Conservation (phyloP, 2,888 invertebrate species). For the Lucinisca nassula region DNA sequence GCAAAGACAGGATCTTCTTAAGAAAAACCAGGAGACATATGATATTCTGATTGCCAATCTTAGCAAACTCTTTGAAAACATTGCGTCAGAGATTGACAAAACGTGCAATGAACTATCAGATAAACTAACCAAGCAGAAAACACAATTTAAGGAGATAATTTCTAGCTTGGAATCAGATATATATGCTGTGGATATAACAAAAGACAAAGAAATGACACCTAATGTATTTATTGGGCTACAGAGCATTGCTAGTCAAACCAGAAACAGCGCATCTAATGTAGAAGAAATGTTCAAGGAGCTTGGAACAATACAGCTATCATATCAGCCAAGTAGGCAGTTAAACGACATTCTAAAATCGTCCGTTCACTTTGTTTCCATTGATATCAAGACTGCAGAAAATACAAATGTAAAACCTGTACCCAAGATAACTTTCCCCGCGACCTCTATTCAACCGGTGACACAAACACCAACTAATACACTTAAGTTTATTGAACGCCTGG, state of each 20-base stretch:
- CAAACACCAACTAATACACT: background rate
- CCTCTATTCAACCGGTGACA: background rate
- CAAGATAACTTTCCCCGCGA: background rate
- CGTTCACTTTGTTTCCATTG: background rate
- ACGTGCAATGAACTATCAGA: background rate
- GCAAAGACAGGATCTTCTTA: background rate
- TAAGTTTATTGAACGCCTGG: background rate
- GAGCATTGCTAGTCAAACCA: background rate
- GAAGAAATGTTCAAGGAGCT: background rate
- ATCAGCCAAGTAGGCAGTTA: background rate
- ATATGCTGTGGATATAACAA: background rate
- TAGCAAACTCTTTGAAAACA: background rate
- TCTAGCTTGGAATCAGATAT: background rate
- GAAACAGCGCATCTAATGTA: background rate
- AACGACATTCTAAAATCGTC: background rate
- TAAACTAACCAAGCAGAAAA: background rate
- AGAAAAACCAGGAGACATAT: constrained; percentile 1
- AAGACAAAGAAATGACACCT: background rate
- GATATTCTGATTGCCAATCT: background rate
- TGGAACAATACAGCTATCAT: background rate
- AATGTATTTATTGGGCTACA: background rate
- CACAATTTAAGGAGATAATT: background rate
- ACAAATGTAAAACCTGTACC: background rate
- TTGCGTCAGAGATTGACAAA: background rate
- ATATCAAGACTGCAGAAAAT: background rate